Percentiles rank a stretch among this genome's conserved stretches.
phyloP scores from a whole-genome alignment of 2,797 vertebrate species.

The Enteromius argenteus region DNA sequence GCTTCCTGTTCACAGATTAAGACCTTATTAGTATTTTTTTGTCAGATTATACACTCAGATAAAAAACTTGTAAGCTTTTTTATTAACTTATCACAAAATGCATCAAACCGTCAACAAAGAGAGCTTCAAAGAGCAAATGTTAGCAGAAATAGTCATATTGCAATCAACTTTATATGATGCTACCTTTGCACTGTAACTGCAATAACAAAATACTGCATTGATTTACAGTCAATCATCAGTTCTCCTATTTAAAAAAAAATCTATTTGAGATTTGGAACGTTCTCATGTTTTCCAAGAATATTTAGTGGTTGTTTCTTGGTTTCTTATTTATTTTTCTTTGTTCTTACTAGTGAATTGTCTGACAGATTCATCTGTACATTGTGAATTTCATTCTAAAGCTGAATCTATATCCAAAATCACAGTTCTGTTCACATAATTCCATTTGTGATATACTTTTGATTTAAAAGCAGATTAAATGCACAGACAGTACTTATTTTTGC shows the following conservation, averaged over 20 bases:
- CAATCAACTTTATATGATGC: not conserved
- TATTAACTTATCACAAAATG: not conserved
- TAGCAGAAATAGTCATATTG: not conserved
- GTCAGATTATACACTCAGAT: conserved; percentile 2
- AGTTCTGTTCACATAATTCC: not conserved
- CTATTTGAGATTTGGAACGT: not conserved
- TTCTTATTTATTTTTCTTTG: conserved; percentile 3
- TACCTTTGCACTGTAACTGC: not conserved
- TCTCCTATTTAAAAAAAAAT: not conserved
- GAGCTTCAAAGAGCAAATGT: not conserved
- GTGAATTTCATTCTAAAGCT: not conserved
- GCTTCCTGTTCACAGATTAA: not conserved
- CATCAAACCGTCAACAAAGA: not conserved
- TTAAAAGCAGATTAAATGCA: not conserved
- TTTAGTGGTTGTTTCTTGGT: not conserved
- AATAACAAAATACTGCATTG: not conserved
- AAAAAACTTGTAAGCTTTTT: not conserved
- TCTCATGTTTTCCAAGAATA: not conserved
- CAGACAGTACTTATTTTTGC: not conserved
- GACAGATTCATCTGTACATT: not conserved
- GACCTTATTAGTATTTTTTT: not conserved
- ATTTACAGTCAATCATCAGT: not conserved
- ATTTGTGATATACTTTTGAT: not conserved
- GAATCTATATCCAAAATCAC: not conserved
- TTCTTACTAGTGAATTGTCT: not conserved